Evolutionary conservation across 2,888 invertebrate species (phyloP).

Genomic region (Drosophila prostipennis): DNA sequence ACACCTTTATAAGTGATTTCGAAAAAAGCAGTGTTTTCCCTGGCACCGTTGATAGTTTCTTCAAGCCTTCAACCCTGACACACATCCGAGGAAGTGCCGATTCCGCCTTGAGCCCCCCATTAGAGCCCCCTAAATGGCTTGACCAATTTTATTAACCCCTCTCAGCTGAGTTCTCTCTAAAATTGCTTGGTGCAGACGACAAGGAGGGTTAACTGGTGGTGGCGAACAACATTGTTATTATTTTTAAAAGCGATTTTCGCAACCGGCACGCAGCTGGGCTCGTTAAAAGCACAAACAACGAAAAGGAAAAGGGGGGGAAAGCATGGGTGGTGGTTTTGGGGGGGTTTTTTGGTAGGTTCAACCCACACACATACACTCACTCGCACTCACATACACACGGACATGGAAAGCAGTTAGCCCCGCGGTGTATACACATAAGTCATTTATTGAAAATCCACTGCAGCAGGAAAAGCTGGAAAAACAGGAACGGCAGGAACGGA

Average conservation of each 20-base stretch:
- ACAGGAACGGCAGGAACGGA: conserved; percentile 24
- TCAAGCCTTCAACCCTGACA: not conserved
- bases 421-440: conserved; percentile 64
- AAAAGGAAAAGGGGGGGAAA: not conserved
- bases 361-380: conserved; percentile 13
- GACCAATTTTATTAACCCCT: conserved; percentile 29
- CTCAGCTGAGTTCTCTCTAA: conserved; percentile 5
- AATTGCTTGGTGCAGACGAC: not conserved
- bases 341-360: not conserved
- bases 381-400: conserved; percentile 3
- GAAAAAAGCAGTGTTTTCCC: no score
- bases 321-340: not conserved
- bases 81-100: not conserved
- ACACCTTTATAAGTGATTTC: no score
- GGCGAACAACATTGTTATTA: conserved; percentile 63
- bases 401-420: conserved; percentile 53
- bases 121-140: conserved; percentile 21
- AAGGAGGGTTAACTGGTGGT: not conserved
- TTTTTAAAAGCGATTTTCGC: conserved; percentile 73
- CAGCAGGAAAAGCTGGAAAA: conserved; percentile 30
- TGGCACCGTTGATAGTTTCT: no score
- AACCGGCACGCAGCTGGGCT: conserved; percentile 65
- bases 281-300: conserved; percentile 68
- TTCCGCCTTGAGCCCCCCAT: not conserved
- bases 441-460: conserved; percentile 74